Base-by-base conservation (phyloP, 2,113 vertebrate species). In the Xiphias gladius region DNA sequence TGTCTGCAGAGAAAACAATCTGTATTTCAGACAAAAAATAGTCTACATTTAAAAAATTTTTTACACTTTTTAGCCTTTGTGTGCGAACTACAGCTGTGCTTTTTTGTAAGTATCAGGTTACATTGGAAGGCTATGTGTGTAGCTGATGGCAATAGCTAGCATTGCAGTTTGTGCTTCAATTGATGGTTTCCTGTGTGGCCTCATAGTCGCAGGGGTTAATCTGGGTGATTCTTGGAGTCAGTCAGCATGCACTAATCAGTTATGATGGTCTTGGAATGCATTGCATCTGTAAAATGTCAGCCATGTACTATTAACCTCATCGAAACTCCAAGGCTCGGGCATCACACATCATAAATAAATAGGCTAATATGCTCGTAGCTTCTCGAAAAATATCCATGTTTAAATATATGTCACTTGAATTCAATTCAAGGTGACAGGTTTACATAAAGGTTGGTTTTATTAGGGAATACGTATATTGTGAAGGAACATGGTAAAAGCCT, bases 121-220 rank as follows among this genome's bases (percentile, higher is more conserved):
- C 57, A 39, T 14, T 14, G 30, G 14, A 37, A 71, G 55, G 13
- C 11, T 72, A 5, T 63, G 55, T 39, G 14, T 61, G 24, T 12
- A 41, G 7, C 30, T n/a, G 28, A 7, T 3, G 22, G n/a, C n/a
- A n/a, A n/a, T n/a, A n/a, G n/a, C n/a, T n/a, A n/a, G n/a, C n/a
- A n/a, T n/a, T n/a, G n/a, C n/a, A 8, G 50, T 9, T 43, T n/a
- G 28, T 4, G 5, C 63, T 32, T 52, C n/a, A 0, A 65, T 72
- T 50, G 28, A 26, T 17, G 9, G 66, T 73, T 91, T 91, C 86
- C 88, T 86, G 80, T 90, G 88, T 82, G 88, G 85, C 86, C 89
- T 83, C 39, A 62, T 41, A 64, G 62, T 72, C 0, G 19, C 67
- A 75, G 76, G 80, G 85, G 86, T 90, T 91, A 88, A 90, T 84